phyloP scores from a whole-genome alignment of 2,113 vertebrate genomes.

The Gorsachius goisagi region DNA sequence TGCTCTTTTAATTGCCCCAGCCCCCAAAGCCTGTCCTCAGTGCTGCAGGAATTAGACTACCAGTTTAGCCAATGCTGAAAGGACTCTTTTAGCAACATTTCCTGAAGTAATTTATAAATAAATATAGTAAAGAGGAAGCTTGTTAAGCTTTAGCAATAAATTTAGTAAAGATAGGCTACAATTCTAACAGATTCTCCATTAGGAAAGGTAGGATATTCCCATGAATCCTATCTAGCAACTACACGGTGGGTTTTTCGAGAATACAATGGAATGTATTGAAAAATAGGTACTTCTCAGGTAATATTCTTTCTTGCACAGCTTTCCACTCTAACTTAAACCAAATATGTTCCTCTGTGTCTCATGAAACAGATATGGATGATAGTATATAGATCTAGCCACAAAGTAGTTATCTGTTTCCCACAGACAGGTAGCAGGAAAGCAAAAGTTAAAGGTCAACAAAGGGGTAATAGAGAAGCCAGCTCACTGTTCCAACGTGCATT shows the following conservation, averaged over 20 bases:
- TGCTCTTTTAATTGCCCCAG: not conserved
- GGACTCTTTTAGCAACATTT: not conserved
- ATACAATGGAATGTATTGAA: not conserved
- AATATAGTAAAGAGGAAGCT: not conserved
- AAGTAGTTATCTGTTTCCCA: not conserved
- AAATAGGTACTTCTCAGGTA: not conserved
- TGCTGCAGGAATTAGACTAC: not conserved
- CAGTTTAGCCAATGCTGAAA: not conserved
- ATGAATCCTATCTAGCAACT: not conserved
- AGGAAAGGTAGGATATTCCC: not conserved
- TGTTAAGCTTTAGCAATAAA: not conserved
- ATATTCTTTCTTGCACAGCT: not conserved
- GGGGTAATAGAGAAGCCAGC: not conserved
- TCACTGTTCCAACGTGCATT: not conserved
- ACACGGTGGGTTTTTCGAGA: rapidly evolving
- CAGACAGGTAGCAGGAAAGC: not conserved
- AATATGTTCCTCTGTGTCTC: not conserved
- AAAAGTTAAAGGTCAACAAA: not conserved
- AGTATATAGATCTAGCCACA: not conserved
- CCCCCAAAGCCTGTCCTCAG: not conserved
- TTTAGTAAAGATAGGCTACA: not conserved
- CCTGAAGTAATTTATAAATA: not conserved
- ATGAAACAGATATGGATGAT: not conserved
- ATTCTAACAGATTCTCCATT: not conserved
- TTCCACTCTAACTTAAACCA: not conserved